phyloP scores from a whole-genome alignment of 2,797 vertebrate genomes.

The Cossypha niveicapilla region DNA sequence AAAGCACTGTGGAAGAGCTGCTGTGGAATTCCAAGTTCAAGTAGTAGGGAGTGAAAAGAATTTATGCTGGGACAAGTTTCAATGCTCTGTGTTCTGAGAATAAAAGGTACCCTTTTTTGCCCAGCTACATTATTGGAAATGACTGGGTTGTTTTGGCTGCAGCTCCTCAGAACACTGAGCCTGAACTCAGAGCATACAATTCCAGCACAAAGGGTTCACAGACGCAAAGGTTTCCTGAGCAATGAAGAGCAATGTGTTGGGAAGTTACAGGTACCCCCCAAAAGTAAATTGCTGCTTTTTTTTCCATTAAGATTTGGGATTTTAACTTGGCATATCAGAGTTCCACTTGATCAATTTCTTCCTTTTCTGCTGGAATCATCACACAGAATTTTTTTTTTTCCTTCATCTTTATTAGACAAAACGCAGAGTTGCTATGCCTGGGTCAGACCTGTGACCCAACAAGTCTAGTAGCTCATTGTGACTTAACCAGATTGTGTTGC shows the following conservation, averaged over 20 bases:
- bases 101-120: constrained; percentile 31
- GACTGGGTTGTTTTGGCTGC: constrained; percentile 52
- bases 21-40: not conserved
- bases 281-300: not conserved
- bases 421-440: not conserved
- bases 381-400: not conserved
- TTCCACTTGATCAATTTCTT: not conserved
- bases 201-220: constrained; percentile 9
- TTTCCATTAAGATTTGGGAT: not conserved
- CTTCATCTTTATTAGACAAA: not conserved
- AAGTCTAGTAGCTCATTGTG: not conserved
- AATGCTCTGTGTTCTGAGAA: constrained; percentile 29
- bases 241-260: not conserved
- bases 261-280: not conserved
- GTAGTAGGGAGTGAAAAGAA: not conserved
- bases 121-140: constrained; percentile 45
- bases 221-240: not conserved
- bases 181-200: not conserved
- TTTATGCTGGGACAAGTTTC: constrained; percentile 17
- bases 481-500: not conserved
- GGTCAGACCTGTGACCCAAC: not conserved
- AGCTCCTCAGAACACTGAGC: constrained; percentile 15
- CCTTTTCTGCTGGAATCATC: not conserved
- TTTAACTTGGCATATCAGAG: not conserved
- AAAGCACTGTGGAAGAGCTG: not conserved